Base-by-base conservation (phyloP, 2,797 vertebrate species). In the Anas bernieri region DNA sequence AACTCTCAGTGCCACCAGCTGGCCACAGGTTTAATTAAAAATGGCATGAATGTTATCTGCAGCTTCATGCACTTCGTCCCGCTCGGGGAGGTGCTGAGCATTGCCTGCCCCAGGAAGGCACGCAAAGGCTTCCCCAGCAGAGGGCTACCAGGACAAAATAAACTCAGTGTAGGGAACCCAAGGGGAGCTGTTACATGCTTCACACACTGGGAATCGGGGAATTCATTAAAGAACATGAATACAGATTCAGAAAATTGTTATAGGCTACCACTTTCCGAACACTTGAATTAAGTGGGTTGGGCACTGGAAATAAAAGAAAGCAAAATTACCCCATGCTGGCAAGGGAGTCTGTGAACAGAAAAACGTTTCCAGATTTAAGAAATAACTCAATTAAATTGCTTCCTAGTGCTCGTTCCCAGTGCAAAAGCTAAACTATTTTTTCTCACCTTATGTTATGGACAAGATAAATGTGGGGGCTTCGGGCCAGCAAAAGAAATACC, bases 321-420 rank as follows among this genome's bases (percentile, higher is more conserved):
- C 10, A 80, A 85, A 93, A 56, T 73, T 43, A 76, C 50, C 62
- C 85, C 6, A 0, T 76, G 85, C 86, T 83, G 55, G 82, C 66
- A 48, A 86, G 86, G 83, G 78, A 89, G 87, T 92, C 91, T 94
- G 41, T 93, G 91, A 96, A 92, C 79, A 91, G 61, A 87, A 95
- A 97, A 94, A 69, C 37, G 66, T 78, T 97, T 96, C 91, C 94
- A 94, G 93, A 94, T 96, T 96, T 86, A 81, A 88, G 88, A 95
- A 95, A 56, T 76, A 78, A 39, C 95, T 85, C 76, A 75, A 78
- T 83, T 88, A 83, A 89, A 91, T 83, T 88, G 73, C 76, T 91
- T 91, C 89, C 86, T 69, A 87, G 69, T 72, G 59, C 25, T 92
- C 37, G 61, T 72, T 93, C 82, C 79, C 84, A 92, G 62, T 30